A percentile compares a stretch with the other conserved stretches of the same genome.
Conservation (phyloP, 2,888 invertebrate species). For the Calliphora vomitoria region DNA sequence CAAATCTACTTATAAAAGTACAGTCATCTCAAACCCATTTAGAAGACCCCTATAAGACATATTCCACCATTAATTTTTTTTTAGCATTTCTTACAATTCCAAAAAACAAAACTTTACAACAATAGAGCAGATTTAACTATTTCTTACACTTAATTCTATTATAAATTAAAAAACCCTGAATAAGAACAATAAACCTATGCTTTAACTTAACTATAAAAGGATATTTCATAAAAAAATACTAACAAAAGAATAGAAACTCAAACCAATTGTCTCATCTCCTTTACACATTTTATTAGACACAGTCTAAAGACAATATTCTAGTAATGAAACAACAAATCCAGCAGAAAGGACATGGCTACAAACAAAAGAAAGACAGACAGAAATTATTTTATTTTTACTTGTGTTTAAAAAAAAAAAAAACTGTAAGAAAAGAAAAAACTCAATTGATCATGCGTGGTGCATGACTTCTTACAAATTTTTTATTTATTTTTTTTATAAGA, state of each 20-base stretch:
- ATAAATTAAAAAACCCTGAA: slow-evolving; percentile 43
- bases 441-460: slow-evolving; percentile 74
- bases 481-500: slow-evolving; percentile 7
- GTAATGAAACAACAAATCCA: slow-evolving; percentile 2
- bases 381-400: slow-evolving; percentile 35
- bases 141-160: slow-evolving; percentile 62
- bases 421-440: slow-evolving; percentile 40
- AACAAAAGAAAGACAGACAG: slow-evolving; percentile 55
- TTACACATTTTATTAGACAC: slow-evolving; percentile 33
- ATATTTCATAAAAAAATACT: slow-evolving; percentile 55
- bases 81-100: not conserved
- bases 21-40: not conserved
- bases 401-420: slow-evolving; percentile 38
- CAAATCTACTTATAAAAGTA: too few species aligned
- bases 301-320: slow-evolving; percentile 33
- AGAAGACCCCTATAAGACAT: not conserved
- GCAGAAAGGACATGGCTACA: slow-evolving; percentile 32
- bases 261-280: slow-evolving; percentile 57
- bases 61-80: not conserved
- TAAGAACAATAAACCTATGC: slow-evolving; percentile 49
- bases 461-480: slow-evolving; percentile 44
- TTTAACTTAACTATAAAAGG: slow-evolving; percentile 54
- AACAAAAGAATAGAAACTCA: slow-evolving; percentile 49
- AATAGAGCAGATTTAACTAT: slow-evolving; percentile 45
- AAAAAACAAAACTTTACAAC: slow-evolving; percentile 22